These are phyloP conservation scores for Megaceryle torquata DNA, from an alignment of 2,113 vertebrate species.

Conservation along the genomic window DNA sequence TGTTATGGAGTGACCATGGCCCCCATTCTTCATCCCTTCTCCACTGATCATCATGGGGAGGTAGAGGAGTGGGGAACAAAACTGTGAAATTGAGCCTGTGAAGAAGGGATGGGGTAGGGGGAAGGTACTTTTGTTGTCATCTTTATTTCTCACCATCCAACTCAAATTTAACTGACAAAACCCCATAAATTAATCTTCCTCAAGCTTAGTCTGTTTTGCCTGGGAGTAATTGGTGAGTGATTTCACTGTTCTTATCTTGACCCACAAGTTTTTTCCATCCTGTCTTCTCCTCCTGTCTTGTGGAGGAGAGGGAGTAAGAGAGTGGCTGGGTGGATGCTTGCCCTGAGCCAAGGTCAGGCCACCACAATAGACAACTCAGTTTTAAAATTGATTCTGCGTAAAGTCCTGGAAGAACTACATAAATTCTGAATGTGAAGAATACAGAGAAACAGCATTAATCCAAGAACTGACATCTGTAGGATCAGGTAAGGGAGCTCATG, in stretches of 20 bases:
- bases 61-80: background rate
- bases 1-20: accelerated
- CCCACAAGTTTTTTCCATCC: background rate
- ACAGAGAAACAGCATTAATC: background rate
- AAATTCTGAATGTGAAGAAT: background rate
- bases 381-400: background rate
- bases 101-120: background rate
- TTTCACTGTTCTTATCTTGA: background rate
- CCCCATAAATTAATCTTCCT: background rate
- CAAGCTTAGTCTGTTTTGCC: background rate
- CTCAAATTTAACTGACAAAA: background rate
- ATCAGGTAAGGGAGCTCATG: background rate
- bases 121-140: background rate
- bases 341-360: background rate
- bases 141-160: background rate
- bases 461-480: background rate
- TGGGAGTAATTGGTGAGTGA: background rate
- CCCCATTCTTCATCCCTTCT: accelerated
- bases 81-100: background rate
- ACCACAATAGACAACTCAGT: background rate
- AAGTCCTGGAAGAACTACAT: background rate
- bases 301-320: background rate
- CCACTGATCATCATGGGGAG: background rate
- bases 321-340: background rate
- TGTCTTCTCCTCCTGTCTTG: background rate